Conservation (phyloP, 2,113 vertebrate species). For the Rhinolophus ferrumequinum region DNA sequence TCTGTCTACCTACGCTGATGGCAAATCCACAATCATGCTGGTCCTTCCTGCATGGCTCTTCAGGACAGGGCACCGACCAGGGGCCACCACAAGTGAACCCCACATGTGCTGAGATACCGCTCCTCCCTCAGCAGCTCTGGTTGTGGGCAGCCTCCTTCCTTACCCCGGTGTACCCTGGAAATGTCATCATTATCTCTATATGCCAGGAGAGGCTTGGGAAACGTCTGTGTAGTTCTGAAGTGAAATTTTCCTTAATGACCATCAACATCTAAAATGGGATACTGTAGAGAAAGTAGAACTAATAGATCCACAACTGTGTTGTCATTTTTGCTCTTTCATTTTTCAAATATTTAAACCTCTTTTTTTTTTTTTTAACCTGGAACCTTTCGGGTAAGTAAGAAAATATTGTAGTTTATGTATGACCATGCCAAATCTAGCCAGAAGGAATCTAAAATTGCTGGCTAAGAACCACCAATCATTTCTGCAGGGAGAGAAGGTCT, state of each 20-base stretch:
- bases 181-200: not conserved
- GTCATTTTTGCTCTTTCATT: not conserved
- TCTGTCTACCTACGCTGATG: not conserved
- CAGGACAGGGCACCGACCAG: fast-evolving
- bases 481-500: not conserved
- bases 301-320: not conserved
- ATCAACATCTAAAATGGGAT: not conserved
- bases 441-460: not conserved
- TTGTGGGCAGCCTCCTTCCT: not conserved
- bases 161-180: not conserved
- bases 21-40: no score
- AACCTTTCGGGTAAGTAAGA: not conserved
- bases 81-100: fast-evolving
- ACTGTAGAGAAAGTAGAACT: not conserved
- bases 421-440: not conserved
- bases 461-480: not conserved
- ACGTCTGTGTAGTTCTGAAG: not conserved
- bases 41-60: not conserved
- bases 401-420: not conserved
- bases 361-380: not conserved
- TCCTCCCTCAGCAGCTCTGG: not conserved
- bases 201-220: not conserved
- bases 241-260: not conserved
- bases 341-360: not conserved
- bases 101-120: not conserved